Evolutionary conservation across 2,113 vertebrate species (phyloP).

Genomic region (Tragelaphus buxtoni): DNA sequence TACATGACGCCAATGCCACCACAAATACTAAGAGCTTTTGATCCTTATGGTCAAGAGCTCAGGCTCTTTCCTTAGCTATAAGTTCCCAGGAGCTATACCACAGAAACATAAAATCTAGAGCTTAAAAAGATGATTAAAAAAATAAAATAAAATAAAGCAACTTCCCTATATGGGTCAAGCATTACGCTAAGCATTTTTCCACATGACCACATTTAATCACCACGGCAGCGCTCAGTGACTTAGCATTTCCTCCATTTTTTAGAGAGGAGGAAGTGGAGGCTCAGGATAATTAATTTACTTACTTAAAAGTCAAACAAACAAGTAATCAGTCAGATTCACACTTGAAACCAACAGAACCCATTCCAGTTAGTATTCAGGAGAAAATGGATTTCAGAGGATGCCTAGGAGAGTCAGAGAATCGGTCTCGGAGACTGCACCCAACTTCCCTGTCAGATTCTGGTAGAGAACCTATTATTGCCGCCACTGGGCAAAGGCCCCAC

Average conservation of each 20-base stretch:
- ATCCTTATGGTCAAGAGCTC: background rate
- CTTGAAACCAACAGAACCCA: background rate
- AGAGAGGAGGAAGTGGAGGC: background rate
- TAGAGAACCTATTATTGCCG: background rate
- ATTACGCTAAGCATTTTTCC: background rate
- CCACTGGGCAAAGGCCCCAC: background rate
- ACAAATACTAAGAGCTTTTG: background rate
- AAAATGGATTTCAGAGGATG: background rate
- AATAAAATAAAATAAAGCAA: background rate
- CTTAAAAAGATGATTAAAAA: background rate
- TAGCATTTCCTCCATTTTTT: background rate
- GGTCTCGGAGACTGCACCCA: rapidly evolving
- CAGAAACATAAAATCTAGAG: background rate
- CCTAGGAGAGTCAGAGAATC: background rate
- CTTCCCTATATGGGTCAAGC: background rate
- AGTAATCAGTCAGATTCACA: background rate
- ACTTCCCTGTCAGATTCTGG: background rate
- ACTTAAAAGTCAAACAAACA: background rate
- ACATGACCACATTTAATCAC: background rate
- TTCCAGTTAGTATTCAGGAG: background rate
- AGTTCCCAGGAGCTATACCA: background rate
- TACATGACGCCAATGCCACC: background rate
- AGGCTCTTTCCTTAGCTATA: background rate
- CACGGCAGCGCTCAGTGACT: background rate
- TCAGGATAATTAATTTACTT: background rate